These are phyloP conservation scores for Brienomyrus longianalis DNA, from an alignment of 2,113 vertebrate genomes.

Conservation along the genomic window DNA sequence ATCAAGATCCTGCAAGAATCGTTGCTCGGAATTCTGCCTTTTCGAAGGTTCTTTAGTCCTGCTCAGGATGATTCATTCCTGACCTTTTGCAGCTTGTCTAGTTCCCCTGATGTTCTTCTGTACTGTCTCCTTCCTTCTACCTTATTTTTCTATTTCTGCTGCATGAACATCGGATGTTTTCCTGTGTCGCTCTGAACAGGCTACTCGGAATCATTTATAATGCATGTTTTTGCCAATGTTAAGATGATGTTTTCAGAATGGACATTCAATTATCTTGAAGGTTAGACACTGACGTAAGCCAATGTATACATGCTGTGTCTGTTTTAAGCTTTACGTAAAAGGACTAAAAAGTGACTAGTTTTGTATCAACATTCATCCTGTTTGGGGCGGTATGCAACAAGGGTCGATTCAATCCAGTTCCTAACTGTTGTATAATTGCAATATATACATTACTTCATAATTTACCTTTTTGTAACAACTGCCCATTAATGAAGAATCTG, in stretches of 20 bases:
- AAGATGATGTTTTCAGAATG: neutral
- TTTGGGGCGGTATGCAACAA: neutral
- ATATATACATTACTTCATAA: neutral
- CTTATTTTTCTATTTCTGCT: neutral
- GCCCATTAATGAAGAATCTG: neutral
- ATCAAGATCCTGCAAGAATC: neutral
- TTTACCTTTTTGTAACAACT: neutral
- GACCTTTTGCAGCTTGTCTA: neutral
- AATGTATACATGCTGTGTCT: neutral
- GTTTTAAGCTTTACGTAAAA: neutral
- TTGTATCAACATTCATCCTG: neutral
- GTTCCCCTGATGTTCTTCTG: neutral
- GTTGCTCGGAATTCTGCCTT: neutral
- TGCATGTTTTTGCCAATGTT: neutral
- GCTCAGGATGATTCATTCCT: slow-evolving; percentile 4
- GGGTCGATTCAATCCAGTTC: neutral
- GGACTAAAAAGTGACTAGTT: neutral
- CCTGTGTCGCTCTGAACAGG: neutral
- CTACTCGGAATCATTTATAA: neutral
- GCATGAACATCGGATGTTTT: neutral
- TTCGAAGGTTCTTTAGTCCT: neutral
- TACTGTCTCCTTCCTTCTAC: neutral
- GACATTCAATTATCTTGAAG: neutral
- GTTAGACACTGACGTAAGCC: neutral
- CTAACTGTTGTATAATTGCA: neutral